Evolutionary conservation across 2,888 invertebrate species (phyloP), one percentile per base, ranked within the genome.

Genomic region (Microctonus hyperodae): DNA sequence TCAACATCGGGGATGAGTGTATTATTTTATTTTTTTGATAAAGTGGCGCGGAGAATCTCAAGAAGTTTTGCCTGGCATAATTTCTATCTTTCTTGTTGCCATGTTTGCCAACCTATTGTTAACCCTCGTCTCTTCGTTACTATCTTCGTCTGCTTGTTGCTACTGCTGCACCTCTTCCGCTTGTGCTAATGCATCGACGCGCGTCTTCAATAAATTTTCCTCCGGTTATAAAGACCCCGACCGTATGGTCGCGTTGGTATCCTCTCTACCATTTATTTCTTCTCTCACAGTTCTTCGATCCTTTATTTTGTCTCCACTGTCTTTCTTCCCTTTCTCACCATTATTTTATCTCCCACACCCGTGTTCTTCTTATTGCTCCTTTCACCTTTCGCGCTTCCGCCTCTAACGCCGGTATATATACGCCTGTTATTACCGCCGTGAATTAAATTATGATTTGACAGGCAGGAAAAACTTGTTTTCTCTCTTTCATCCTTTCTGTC

Each of bases 181-280:
- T 72, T 67, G 69, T 67, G 74, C 73, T 78, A 79, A 79, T 80
- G 76, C 78, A 77, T 80, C 74, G 76, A 72, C 75, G 73, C 76
- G 79, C 76, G 69, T 68, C 72, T 77, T 73, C 74, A 73, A 79
- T 80, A 78, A 81, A 79, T 80, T 75, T 75, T 65, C 70, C 50
- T 50, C 61, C 16, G 44, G 44, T 40, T 28, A 28, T 13, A n/a
- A 59, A 28, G 23, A 25, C 23, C 37, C 37, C 37, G 25, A 40
- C 40, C 44, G 37, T 40, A 59, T 59, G 44, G 44, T 59, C 44
- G 16, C 23, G n/a, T 28, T 25, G 23, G 23, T 23, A 44, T 59
- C n/a, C 28, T 59, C 55, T 11, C 37, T 22, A 44, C 57, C 40
- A 13, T 10, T 20, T 60, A 11, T 56, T 64, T 53, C 25, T 37